A percentile compares a stretch with the other conserved stretches of the same genome.
Conservation (phyloP, 30 jellyfish, hydroid and myxozoan genomes). For the Morbakka virulenta region DNA sequence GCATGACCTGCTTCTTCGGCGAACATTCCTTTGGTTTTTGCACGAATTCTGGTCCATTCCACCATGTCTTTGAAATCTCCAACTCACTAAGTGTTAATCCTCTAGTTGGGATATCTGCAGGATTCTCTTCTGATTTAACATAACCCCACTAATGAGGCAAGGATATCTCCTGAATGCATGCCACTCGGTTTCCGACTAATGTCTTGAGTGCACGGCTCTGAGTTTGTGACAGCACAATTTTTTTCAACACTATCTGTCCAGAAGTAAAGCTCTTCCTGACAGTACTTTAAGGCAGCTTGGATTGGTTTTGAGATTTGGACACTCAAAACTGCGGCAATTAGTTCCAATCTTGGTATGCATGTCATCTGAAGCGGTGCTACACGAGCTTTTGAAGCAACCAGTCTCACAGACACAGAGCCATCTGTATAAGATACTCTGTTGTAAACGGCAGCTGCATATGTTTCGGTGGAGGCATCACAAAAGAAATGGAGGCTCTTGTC, state of each 20-base stretch:
- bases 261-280: no score
- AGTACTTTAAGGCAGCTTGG: no score
- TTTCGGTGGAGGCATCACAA: slow-evolving; percentile 56
- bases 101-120: slow-evolving; percentile 40
- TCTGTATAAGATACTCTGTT: slow-evolving; percentile 1
- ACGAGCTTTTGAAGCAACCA: slow-evolving; percentile 42
- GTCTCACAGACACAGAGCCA: slow-evolving; percentile 1
- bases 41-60: slow-evolving; percentile 40
- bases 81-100: slow-evolving; percentile 14
- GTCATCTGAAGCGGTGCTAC: slow-evolving; percentile 37
- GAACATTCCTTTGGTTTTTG: slow-evolving; percentile 4
- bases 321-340: slow-evolving; percentile 28
- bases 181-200: slow-evolving; percentile 44
- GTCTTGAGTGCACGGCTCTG: slow-evolving; percentile 14
- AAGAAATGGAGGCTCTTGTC: slow-evolving; percentile 28
- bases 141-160: slow-evolving; percentile 30
- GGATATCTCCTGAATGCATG: slow-evolving; percentile 27
- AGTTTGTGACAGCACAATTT: slow-evolving; percentile 8
- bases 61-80: slow-evolving; percentile 24
- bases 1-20: no score
- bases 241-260: no score
- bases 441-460: slow-evolving; percentile 45
- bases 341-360: slow-evolving; percentile 47
- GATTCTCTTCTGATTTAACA: no score
- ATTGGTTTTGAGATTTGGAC: no score